phyloP scores from a whole-genome alignment of 1,140 invertebrate genomes.

The Drosophila saltans region DNA sequence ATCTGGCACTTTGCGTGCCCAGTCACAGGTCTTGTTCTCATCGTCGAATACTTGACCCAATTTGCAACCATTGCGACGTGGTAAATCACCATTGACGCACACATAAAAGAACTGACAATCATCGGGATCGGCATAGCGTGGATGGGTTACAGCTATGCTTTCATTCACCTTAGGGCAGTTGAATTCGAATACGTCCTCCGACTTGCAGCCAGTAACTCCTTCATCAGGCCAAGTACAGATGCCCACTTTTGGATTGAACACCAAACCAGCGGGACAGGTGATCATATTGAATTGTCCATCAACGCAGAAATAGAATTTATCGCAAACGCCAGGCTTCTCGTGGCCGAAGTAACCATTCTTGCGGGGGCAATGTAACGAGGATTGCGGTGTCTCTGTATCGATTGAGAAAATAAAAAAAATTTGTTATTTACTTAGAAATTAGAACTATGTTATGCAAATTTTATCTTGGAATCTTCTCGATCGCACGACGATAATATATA shows the following conservation, averaged over 20 bases:
- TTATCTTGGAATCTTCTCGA: too few relatives aligned
- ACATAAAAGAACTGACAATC: conserved; percentile 97
- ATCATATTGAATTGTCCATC: conserved; percentile 95
- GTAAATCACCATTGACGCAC: conserved; percentile 93
- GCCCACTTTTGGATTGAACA: conserved; percentile 94
- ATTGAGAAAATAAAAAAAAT: too few relatives aligned
- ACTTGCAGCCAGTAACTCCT: conserved; percentile 92
- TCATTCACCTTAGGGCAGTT: conserved; percentile 91
- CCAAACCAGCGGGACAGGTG: conserved; percentile 93
- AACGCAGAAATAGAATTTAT: conserved; percentile 96
- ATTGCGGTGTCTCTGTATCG: conserved; percentile 88
- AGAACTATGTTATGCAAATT: too few relatives aligned
- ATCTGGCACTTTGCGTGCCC: conserved; percentile 94
- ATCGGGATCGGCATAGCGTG: conserved; percentile 93
- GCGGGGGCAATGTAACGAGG: conserved; percentile 90
- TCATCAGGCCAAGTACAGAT: conserved; percentile 97
- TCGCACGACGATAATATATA: too few relatives aligned
- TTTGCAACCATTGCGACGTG: conserved; percentile 93
- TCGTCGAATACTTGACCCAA: conserved; percentile 96
- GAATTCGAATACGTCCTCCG: conserved; percentile 93
- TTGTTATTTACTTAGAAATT: too few relatives aligned
- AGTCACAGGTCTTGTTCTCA: conserved; percentile 91
- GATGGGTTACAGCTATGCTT: conserved; percentile 89
- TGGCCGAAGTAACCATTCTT: conserved; percentile 95
- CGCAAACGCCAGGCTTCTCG: conserved; percentile 90